Evolutionary conservation across 2,113 vertebrate species (phyloP).

Genomic region (Desmodus rotundus): DNA sequence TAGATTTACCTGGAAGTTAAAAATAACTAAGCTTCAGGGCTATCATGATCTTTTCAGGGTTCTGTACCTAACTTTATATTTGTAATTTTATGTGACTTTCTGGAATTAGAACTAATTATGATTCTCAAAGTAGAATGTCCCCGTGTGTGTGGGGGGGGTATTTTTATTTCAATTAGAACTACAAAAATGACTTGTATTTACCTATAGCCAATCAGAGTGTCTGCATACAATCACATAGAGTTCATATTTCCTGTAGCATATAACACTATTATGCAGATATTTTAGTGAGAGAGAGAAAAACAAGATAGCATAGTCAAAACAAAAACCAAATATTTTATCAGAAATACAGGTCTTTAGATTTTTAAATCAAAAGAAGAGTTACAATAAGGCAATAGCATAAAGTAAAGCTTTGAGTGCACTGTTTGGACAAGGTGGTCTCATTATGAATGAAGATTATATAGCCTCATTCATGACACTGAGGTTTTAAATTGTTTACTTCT

Average conservation of each 20-base stretch:
- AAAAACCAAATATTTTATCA: neutral
- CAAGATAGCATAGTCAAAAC: neutral
- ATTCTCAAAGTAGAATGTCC: neutral
- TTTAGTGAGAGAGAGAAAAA: neutral
- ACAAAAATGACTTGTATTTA: neutral
- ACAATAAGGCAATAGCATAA: neutral
- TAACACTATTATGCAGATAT: neutral
- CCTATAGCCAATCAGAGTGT: neutral
- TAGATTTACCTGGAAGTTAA: neutral
- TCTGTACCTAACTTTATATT: neutral
- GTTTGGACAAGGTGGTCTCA: neutral
- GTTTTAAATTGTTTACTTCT: conserved; percentile 45
- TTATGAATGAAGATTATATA: conserved; percentile 33
- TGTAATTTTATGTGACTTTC: neutral
- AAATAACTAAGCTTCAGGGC: neutral
- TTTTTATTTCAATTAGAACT: neutral
- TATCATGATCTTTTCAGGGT: neutral
- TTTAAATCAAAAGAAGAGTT: neutral
- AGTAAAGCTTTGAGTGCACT: neutral
- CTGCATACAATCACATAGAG: neutral
- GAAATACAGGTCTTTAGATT: neutral
- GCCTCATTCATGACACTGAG: neutral
- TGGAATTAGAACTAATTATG: neutral
- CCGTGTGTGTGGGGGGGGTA: neutral
- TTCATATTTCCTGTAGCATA: neutral